Base-by-base conservation (phyloP, 2,113 vertebrate species). In the Xyliphius kryptos region DNA sequence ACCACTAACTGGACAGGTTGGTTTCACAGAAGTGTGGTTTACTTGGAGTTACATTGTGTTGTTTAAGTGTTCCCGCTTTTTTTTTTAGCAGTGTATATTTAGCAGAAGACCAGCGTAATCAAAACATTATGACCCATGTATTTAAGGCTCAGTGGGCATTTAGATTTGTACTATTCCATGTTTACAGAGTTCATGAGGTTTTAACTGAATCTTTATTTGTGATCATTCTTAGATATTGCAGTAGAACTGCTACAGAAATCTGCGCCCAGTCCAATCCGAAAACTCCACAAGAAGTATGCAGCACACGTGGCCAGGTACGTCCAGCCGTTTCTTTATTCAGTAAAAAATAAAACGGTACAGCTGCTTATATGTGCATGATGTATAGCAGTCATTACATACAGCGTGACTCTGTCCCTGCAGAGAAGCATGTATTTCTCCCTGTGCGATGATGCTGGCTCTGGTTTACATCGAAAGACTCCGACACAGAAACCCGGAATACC, bases 401-500 rank as follows among this genome's bases (percentile, higher is more conserved):
- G 26, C 6, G 17, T 15, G 2, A 4, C 53, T 1, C 16, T 5
- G 2, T 1, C 14, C 14, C 6, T 9, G 0, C 76, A 99, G 95
- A 76, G 96, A 99, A 80, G 95, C 96, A 1, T 99, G 96, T 54
- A 94, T 99, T 72, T 99, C 96, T 0, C 96, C 96, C 0, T 99
- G 96, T 65, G 94, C 96, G 48, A 97, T 99, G 96, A 98, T 99
- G 96, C 81, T 99, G 71, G 96, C 96, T 21, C 77, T 99, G 61
- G 92, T 99, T 77, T 99, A 97, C 80, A 96, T 99, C n/a, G 94
- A 99, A 80, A 82, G 96, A 46, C 92, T 99, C 12, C 89, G 94
- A 74, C 93, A 98, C 66, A 87, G 95, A 80, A 97, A 98, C 80
- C 95, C 96, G 0, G 94, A 97, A 73, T 99, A 99, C 82, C 88